Evolutionary conservation across 1,140 invertebrate genomes (phyloP), one percentile per base, ranked within the genome.

Genomic region (Aphaenogaster ashmeadi): DNA sequence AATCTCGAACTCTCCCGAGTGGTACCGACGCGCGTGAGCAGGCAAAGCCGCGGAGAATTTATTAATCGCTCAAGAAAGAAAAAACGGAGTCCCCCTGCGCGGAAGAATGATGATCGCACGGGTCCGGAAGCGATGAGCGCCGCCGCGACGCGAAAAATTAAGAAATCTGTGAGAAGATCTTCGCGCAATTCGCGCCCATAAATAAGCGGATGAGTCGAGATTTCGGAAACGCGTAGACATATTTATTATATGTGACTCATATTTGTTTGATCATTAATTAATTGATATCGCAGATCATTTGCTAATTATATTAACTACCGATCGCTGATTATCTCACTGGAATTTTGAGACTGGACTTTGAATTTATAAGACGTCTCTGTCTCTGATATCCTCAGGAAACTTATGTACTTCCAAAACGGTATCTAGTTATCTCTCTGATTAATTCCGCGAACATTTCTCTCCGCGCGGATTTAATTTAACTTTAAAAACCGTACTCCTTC

Each of bases 11-110:
- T 69, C 81, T 44, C 62, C 8, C 67, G 66, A 81, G 79, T 47
- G 80, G 67, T 41, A 72, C 56, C 67, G 38, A 36, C 67, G 41
- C 44, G 36, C 58, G 77, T 47, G 52, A n/a, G 75, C 64, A 33
- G 38, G 41, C 72, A 33, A 54, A 21, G 60, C 36, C 74, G 21
- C 50, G 60, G 64, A 81, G 85, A 80, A 86, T 86, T 86, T 86
- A 86, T 86, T 86, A 86, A 86, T 86, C 78, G 85, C 38, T 69
- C 27, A 13, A 67, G 50, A 77, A 77, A 64, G 38, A 86, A 67
- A 52, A 44, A 58, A 36, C 18, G 0, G 2, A 21, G 33, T 33
- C 41, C 18, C 33, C 21, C n/a, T 7, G 27, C 56, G 38, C 58
- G n/a, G 74, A 79, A 78, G 74, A 78, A 78, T 38, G 75, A 79